Conservation (phyloP, 2,888 invertebrate species). For the Pyralis farinalis region DNA sequence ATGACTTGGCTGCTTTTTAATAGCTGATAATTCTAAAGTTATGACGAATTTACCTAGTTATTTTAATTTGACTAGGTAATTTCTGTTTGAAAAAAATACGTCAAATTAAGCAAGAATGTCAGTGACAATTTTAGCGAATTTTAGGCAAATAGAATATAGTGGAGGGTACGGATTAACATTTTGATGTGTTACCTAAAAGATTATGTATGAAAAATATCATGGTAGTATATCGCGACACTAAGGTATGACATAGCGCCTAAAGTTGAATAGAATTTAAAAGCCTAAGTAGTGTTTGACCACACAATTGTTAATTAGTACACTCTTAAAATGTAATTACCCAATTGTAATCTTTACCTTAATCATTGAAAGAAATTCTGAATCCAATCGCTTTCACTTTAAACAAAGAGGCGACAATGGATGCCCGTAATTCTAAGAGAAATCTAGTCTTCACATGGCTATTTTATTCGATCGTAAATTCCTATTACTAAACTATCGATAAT, state of each 20-base stretch:
- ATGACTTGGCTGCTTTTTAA: background rate
- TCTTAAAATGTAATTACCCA: background rate
- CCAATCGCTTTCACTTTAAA: slow-evolving; percentile 17
- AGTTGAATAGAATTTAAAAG: background rate
- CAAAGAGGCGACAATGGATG: slow-evolving; percentile 6
- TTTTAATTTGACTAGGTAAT: too few relatives aligned
- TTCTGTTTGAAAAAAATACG: background rate
- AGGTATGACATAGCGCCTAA: background rate
- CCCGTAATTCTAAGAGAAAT: slow-evolving; percentile 18
- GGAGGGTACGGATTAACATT: background rate
- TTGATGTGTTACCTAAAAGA: background rate
- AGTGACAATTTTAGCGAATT: background rate
- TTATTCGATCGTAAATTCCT: slow-evolving; percentile 27
- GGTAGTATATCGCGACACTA: background rate
- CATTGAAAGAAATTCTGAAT: slow-evolving; percentile 12
- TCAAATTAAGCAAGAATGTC: background rate
- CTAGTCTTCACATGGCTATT: slow-evolving; percentile 23
- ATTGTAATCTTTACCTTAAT: slow-evolving; percentile 1
- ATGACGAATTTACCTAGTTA: too few relatives aligned
- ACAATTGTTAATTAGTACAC: background rate
- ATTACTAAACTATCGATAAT: slow-evolving; percentile 21
- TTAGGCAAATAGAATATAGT: background rate
- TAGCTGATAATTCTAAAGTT: background rate
- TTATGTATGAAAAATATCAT: background rate
- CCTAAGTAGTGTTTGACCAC: background rate